A percentile compares a stretch with the other conserved stretches of the same genome.
These are phyloP conservation scores for Catocala sponsa DNA, from an alignment of 2,888 invertebrate species.

Conservation along the genomic window DNA sequence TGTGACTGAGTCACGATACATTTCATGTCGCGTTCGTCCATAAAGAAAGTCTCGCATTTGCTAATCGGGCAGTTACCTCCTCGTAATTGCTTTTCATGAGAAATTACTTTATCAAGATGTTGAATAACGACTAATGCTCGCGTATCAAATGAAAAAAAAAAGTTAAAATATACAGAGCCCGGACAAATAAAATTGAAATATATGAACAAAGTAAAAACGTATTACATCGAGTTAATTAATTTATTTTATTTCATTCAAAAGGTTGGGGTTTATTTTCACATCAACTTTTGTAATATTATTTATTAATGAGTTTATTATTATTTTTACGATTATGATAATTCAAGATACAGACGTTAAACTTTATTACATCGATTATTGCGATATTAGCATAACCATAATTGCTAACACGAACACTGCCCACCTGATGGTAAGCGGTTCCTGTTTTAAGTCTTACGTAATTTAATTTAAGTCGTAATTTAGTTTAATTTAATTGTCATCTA, in stretches of 20 bases:
- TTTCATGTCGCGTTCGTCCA: constrained; percentile 52
- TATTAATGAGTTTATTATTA: no score
- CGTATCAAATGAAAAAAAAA: constrained; percentile 27
- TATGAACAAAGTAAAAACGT: not conserved
- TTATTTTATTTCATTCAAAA: not conserved
- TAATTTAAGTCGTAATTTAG: no score
- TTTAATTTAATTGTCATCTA: no score
- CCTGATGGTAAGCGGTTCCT: no score
- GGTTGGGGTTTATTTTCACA: no score
- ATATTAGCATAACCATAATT: no score
- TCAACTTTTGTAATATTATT: no score
- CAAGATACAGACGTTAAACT: no score
- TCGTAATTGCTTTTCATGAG: constrained; percentile 42
- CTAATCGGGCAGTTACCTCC: constrained; percentile 39
- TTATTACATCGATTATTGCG: no score
- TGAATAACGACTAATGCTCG: constrained; percentile 31
- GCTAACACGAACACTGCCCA: no score
- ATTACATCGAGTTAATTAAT: not conserved
- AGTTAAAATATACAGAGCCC: not conserved
- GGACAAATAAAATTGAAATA: not conserved
- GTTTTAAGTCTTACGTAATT: no score
- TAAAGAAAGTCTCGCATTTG: constrained; percentile 41
- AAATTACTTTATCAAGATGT: constrained; percentile 41
- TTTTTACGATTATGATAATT: no score
- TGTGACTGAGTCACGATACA: constrained; percentile 46